These are phyloP conservation scores for Muraenolepis orangiensis DNA, from an alignment of 2,797 vertebrate species.

Conservation along the genomic window DNA sequence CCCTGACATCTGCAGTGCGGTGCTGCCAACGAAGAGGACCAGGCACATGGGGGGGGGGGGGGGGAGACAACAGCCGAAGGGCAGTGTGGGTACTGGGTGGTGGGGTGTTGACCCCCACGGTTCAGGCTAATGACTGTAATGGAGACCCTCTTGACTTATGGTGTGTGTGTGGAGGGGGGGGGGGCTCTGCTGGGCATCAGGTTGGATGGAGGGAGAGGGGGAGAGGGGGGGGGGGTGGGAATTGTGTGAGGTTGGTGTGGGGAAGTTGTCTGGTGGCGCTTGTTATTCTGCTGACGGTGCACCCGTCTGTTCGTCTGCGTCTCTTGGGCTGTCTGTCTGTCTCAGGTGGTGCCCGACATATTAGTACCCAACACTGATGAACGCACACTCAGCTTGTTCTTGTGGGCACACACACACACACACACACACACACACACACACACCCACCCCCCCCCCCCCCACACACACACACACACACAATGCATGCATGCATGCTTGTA, in stretches of 20 bases:
- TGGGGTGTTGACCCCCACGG: constrained; percentile 55
- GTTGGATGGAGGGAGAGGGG: neutral
- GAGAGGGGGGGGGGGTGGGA: neutral
- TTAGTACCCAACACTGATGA: neutral
- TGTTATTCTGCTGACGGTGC: neutral
- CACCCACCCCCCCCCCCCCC: neutral
- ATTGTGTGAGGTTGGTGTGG: neutral
- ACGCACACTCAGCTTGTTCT: neutral
- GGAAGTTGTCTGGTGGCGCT: neutral
- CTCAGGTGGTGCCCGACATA: too few species aligned
- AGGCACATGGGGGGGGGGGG: constrained; percentile 46
- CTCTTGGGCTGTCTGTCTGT: neutral
- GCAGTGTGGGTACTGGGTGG: constrained; percentile 38
- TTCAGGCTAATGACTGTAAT: constrained; percentile 65
- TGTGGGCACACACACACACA: too few species aligned
- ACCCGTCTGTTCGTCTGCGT: neutral
- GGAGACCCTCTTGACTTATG: constrained; percentile 20
- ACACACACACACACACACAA: constrained; percentile 1
- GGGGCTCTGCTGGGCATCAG: neutral
- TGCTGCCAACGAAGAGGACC: constrained; percentile 54
- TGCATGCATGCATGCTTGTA: too few species aligned
- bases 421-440: too few species aligned
- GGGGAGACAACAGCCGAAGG: constrained; percentile 57
- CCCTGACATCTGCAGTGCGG: constrained; percentile 58
- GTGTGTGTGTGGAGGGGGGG: neutral